phyloP scores from a whole-genome alignment of 2,888 invertebrate species.

The Trachelus tabidus region DNA sequence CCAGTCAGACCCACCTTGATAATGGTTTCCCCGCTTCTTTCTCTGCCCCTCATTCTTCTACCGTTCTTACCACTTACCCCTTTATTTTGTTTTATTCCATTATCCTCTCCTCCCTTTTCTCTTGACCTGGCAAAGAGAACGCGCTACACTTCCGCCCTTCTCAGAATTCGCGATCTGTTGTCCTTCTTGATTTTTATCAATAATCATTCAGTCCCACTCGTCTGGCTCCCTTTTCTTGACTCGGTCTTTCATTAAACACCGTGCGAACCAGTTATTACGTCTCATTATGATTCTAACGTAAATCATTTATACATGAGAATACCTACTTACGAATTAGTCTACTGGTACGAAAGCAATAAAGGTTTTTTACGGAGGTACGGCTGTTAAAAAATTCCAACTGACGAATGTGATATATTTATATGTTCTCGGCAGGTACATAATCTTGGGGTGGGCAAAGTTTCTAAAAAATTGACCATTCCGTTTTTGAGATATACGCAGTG shows the following conservation, averaged over 20 bases:
- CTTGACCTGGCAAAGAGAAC: background rate
- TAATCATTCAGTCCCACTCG: background rate
- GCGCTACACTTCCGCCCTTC: constrained; percentile 1
- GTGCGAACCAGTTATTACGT: background rate
- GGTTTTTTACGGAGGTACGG: background rate
- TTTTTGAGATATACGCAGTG: no score
- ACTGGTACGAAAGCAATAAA: background rate
- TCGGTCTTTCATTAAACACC: background rate
- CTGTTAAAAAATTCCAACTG: no score
- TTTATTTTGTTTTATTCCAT: background rate
- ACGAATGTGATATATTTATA: no score
- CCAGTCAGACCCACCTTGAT: background rate
- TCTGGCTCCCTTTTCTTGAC: background rate
- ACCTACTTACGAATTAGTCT: background rate
- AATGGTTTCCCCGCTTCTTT: background rate
- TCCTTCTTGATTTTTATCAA: constrained; percentile 2
- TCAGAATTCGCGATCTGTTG: background rate
- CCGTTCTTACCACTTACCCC: background rate
- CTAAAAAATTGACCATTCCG: no score
- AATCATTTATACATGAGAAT: background rate
- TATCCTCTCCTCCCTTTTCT: background rate
- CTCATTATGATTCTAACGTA: background rate
- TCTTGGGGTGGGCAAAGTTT: no score
- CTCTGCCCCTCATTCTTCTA: background rate
- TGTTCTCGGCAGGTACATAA: no score